Evolutionary conservation across 2,797 vertebrate species (phyloP).

Genomic region (Chelidonichthys spinosus): DNA sequence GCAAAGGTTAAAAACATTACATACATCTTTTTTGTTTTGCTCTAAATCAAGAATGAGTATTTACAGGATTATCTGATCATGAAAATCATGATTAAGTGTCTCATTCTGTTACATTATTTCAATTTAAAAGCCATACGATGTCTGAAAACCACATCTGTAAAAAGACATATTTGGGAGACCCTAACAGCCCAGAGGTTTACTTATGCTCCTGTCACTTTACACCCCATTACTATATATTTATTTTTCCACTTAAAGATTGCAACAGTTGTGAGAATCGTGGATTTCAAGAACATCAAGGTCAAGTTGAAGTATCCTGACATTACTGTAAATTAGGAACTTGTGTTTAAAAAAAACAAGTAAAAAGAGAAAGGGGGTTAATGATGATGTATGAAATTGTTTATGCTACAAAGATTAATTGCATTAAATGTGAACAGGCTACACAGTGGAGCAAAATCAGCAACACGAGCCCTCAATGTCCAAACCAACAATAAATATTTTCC

Average conservation of each 20-base stretch:
- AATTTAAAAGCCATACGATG: slow-evolving; percentile 39
- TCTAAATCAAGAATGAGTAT: slow-evolving; percentile 51
- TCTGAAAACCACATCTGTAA: slow-evolving; percentile 50
- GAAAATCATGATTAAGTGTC: slow-evolving; percentile 45
- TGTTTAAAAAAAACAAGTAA: not conserved
- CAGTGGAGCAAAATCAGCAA: not conserved
- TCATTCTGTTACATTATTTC: slow-evolving; percentile 33
- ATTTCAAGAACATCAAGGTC: slow-evolving; percentile 2
- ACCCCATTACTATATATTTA: not conserved
- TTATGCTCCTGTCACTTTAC: not conserved
- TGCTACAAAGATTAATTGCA: not conserved
- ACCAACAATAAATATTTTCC: not conserved
- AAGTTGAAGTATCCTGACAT: not conserved
- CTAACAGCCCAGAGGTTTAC: slow-evolving; percentile 10
- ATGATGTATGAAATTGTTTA: not conserved
- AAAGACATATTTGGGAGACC: slow-evolving; percentile 13
- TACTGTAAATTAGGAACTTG: not conserved
- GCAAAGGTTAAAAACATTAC: slow-evolving; percentile 50
- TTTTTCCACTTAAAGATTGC: not conserved
- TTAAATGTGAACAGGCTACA: not conserved
- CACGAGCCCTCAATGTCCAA: not conserved
- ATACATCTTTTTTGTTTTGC: slow-evolving; percentile 42
- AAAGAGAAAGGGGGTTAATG: not conserved
- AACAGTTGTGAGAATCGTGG: not conserved
- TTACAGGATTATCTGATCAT: slow-evolving; percentile 22